These are phyloP conservation scores for Bimastos eiseni DNA, from an alignment of 2,888 invertebrate genomes.

Conservation along the genomic window DNA sequence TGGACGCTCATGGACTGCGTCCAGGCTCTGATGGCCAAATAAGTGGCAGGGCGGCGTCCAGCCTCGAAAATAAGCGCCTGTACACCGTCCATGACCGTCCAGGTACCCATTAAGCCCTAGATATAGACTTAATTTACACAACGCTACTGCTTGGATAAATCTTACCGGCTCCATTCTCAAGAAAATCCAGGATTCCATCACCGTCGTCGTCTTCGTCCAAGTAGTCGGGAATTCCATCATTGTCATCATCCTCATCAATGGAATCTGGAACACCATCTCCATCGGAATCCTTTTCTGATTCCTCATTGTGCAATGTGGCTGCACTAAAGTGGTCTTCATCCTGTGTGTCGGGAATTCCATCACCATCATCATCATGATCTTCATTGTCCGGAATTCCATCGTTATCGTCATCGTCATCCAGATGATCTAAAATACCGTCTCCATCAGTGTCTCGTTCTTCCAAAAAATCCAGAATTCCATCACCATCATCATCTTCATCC, in stretches of 20 bases:
- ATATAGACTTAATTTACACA: too few species aligned
- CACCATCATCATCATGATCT: conserved; percentile 42
- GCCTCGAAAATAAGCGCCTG: too few species aligned
- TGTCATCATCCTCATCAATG: conserved; percentile 37
- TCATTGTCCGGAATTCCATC: conserved; percentile 43
- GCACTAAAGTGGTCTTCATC: conserved; percentile 38
- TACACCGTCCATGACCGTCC: too few species aligned
- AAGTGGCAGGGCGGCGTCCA: too few species aligned
- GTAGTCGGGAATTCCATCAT: conserved; percentile 45
- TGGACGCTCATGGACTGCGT: too few species aligned
- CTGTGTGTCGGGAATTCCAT: conserved; percentile 38
- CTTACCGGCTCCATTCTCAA: conserved; percentile 17
- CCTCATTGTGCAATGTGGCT: conserved; percentile 55
- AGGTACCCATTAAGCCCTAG: too few species aligned
- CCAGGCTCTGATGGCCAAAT: too few species aligned
- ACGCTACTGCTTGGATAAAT: too few species aligned
- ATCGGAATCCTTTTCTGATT: conserved; percentile 35
- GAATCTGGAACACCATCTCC: conserved; percentile 31
- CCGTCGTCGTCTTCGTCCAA: conserved; percentile 40
- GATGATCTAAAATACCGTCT: conserved; percentile 39
- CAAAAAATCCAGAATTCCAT: conserved; percentile 44
- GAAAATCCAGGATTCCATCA: conserved; percentile 31
- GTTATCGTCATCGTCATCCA: conserved; percentile 38
- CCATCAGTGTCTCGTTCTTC: conserved; percentile 30
- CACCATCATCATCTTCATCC: conserved; percentile 34